Conservation (phyloP, 1,140 invertebrate genomes). For the Drosophila mayri region DNA sequence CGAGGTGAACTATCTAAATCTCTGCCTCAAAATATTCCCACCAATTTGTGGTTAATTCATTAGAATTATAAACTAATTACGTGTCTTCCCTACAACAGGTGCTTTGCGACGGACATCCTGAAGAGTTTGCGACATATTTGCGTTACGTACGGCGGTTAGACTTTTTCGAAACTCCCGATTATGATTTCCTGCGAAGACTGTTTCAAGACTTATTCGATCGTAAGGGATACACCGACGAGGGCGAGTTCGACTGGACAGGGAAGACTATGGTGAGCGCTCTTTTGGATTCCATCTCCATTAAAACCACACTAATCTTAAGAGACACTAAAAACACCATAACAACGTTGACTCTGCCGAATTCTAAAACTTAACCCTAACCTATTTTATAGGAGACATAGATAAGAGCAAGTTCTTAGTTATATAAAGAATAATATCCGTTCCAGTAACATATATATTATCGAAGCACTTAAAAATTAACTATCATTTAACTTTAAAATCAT, state of each 20-base stretch:
- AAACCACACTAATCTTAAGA: constrained; percentile 19
- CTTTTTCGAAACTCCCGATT: constrained; percentile 99
- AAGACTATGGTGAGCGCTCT: constrained; percentile 92
- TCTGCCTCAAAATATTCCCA: not conserved
- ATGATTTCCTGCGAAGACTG: constrained; percentile 98
- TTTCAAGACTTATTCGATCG: constrained; percentile 98
- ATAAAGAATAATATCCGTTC: constrained; percentile 20
- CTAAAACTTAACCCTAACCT: constrained; percentile 45
- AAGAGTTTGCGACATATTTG: constrained; percentile 98
- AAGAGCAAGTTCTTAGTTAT: constrained; percentile 39
- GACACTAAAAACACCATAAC: constrained; percentile 13
- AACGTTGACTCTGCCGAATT: constrained; percentile 56
- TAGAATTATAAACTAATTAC: not conserved
- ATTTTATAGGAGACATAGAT: constrained; percentile 74
- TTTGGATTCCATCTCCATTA: not conserved
- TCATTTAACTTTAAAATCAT: constrained; percentile 26
- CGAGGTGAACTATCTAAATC: constrained; percentile 87
- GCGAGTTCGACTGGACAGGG: constrained; percentile 99
- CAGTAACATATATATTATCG: constrained; percentile 10
- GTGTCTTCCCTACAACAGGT: constrained; percentile 84
- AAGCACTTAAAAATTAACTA: constrained; percentile 29
- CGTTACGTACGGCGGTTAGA: constrained; percentile 98
- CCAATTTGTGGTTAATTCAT: not conserved
- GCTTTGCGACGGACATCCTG: constrained; percentile 98
- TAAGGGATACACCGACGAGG: constrained; percentile 96